Evolutionary conservation across 2,797 vertebrate genomes (phyloP).

Genomic region (Onychomys torridus): DNA sequence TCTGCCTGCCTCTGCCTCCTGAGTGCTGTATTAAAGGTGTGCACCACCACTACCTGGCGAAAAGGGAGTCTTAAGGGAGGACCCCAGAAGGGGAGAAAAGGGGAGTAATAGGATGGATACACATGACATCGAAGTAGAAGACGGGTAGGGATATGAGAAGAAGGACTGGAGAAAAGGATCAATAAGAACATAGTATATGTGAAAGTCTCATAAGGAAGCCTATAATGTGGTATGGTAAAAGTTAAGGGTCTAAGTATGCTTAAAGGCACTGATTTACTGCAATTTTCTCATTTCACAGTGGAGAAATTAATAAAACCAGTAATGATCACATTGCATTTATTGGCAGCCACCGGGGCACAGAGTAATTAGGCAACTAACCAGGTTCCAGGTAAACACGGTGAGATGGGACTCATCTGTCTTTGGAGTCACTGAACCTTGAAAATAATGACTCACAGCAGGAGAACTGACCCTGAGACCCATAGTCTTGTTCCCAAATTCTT

Average conservation of each 20-base stretch:
- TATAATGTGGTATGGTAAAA: neutral
- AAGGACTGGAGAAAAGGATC: neutral
- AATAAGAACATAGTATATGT: neutral
- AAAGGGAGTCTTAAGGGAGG: neutral
- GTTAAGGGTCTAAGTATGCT: neutral
- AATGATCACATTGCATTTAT: slow-evolving; percentile 17
- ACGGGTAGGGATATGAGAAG: neutral
- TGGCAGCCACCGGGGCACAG: neutral
- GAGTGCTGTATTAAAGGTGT: too few relatives aligned
- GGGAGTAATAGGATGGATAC: neutral
- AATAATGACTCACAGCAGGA: neutral
- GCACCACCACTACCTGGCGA: too few relatives aligned
- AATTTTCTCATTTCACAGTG: slow-evolving; percentile 11
- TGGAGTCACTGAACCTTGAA: neutral
- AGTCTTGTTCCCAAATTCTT: neutral
- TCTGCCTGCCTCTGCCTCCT: too few relatives aligned
- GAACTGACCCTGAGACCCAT: neutral
- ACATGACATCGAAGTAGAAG: neutral
- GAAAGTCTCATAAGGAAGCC: neutral
- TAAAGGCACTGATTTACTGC: neutral
- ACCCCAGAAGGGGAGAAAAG: neutral
- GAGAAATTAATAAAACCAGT: slow-evolving; percentile 22
- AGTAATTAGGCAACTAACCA: neutral
- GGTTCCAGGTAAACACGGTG: neutral
- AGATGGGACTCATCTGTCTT: neutral